A percentile compares a stretch with the other conserved stretches of the same genome.
phyloP scores from a whole-genome alignment of 2,113 vertebrate species.

The Isichthys henryi region DNA sequence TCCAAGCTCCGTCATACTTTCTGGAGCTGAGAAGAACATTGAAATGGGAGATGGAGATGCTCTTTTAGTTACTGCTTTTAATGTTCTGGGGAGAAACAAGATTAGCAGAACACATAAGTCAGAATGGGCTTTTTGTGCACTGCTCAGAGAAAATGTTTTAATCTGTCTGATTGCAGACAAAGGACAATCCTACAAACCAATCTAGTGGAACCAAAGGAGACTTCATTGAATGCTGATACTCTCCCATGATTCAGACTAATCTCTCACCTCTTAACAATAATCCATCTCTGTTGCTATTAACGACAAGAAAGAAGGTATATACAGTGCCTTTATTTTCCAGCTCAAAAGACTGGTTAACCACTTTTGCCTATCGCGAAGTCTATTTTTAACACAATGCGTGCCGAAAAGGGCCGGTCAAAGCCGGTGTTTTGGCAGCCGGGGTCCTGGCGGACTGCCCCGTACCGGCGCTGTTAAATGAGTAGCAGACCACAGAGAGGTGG shows the following conservation, averaged over 20 bases:
- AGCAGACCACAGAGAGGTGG: background rate
- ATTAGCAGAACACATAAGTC: background rate
- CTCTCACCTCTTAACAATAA: background rate
- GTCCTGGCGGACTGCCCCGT: background rate
- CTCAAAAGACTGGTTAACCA: conserved; percentile 9
- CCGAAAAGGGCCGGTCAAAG: background rate
- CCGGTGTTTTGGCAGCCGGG: background rate
- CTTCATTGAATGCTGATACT: background rate
- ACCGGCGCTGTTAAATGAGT: background rate
- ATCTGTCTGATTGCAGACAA: conserved; percentile 1
- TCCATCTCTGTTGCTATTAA: background rate
- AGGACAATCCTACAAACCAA: background rate
- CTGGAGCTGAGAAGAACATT: background rate
- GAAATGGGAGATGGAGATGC: background rate
- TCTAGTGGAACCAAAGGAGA: background rate
- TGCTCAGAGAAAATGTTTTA: conserved; percentile 1
- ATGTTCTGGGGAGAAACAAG: background rate
- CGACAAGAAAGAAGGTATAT: conserved; percentile 10
- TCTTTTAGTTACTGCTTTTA: background rate
- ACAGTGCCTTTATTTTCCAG: background rate
- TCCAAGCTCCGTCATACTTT: background rate
- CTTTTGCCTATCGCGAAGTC: background rate
- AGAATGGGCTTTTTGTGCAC: background rate
- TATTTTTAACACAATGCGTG: conserved; percentile 12
- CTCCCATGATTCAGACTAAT: background rate